Evolutionary conservation across 2,113 vertebrate genomes (phyloP).

Genomic region (Ictalurus punctatus): DNA sequence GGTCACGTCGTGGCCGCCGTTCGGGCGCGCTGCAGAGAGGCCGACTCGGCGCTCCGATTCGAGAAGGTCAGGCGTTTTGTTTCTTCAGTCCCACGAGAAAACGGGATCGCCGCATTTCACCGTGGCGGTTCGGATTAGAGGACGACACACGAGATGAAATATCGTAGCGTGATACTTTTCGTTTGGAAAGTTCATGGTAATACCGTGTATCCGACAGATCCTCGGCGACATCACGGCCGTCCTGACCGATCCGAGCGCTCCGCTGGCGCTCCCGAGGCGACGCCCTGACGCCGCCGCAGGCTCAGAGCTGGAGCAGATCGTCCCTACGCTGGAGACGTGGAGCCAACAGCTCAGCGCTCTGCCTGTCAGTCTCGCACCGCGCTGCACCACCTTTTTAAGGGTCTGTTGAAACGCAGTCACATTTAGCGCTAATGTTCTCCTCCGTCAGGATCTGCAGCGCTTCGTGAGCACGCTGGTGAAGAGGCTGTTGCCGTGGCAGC

Average conservation of each 20-base stretch:
- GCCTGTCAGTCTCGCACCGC: constrained; percentile 66
- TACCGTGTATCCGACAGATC: constrained; percentile 65
- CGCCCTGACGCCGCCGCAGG: constrained; percentile 61
- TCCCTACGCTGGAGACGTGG: constrained; percentile 81
- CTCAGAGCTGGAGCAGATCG: constrained; percentile 74
- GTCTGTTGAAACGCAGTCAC: neutral
- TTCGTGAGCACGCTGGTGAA: constrained; percentile 71
- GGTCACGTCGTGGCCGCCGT: constrained; percentile 36
- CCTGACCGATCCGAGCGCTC: constrained; percentile 71
- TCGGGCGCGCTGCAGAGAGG: constrained; percentile 31
- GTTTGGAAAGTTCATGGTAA: neutral
- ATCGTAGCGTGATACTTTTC: neutral
- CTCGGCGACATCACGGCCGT: constrained; percentile 73
- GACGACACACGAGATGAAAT: neutral
- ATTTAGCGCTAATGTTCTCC: neutral
- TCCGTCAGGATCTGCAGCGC: constrained; percentile 71
- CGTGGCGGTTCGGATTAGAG: neutral
- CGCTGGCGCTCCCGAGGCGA: constrained; percentile 67
- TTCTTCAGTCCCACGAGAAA: neutral
- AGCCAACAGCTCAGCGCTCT: constrained; percentile 80
- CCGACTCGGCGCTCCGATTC: constrained; percentile 36
- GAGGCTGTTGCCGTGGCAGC: constrained; percentile 76
- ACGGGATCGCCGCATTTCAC: neutral
- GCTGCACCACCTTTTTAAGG: no score
- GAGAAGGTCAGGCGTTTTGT: constrained; percentile 46